Base-by-base conservation (phyloP, 1,140 invertebrate species). In the Theocolax elegans region DNA sequence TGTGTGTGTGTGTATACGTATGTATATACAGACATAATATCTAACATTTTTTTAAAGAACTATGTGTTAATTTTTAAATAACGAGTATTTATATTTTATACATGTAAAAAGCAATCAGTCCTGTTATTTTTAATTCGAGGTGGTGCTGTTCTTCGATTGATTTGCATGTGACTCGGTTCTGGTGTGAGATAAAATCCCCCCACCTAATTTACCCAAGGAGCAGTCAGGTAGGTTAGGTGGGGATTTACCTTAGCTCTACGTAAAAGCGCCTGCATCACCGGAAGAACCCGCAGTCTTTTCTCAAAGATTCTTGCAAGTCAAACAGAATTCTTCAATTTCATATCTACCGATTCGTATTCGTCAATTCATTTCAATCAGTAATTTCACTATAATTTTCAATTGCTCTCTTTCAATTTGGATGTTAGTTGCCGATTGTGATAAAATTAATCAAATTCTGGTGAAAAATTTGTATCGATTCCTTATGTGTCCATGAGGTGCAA, bases 401-500 rank as follows among this genome's bases (percentile, higher is more conserved):
- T 1, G 51, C 48, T 54, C 23, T 21, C 19, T 13, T 27, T 58
- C 6, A n/a, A 42, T 63, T 40, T 29, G 3, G 13, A 49, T 7
- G 6, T 62, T 48, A 1, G 23, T 48, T 31, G 25, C 17, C 23
- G 23, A 25, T 29, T 42, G 53, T 21, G 9, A 38, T 31, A 29
- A 42, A 42, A n/a, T 68, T 53, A 21, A 17, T 35, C 35, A 54
- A 23, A 48, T 72, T 76, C 67, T 73, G 56, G 3, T 53, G 54
- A 53, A 54, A 44, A 54, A 54, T 67, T 23, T 12, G 56, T 59
- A 23, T 2, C 10, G 9, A 65, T n/a, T 3, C 19, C 72, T 67
- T 82, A 85, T 86, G 83, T 85, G 83, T 84, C 84, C 60, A 85
- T 86, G 84, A 84, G 80, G 81, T 81, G 83, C 81, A 84, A 85